Evolutionary conservation across 2,888 invertebrate genomes (phyloP).

Genomic region (Lypha dubia): DNA sequence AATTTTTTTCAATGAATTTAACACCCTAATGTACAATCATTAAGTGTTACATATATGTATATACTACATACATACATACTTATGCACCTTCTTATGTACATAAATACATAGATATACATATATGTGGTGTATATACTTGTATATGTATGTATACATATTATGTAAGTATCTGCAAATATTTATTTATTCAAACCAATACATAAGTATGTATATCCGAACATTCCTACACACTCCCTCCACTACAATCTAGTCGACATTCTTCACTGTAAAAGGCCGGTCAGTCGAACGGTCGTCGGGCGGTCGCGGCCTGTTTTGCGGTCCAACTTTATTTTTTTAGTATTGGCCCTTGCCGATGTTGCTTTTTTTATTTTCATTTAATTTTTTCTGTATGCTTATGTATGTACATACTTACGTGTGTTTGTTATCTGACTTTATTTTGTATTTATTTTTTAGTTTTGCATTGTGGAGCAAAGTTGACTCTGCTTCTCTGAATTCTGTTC

Average conservation of each 20-base stretch:
- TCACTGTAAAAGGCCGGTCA: slow-evolving; percentile 54
- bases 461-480: slow-evolving; percentile 54
- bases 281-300: slow-evolving; percentile 51
- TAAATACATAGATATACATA: too few relatives aligned
- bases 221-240: slow-evolving; percentile 37
- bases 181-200: slow-evolving; percentile 42
- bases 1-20: too few relatives aligned
- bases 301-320: slow-evolving; percentile 63
- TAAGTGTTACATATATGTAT: too few relatives aligned
- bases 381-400: slow-evolving; percentile 1
- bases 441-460: slow-evolving; percentile 42
- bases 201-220: slow-evolving; percentile 4
- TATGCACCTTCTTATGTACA: too few relatives aligned
- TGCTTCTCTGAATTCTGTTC: slow-evolving; percentile 33
- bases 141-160: neutral
- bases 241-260: slow-evolving; percentile 28
- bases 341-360: slow-evolving; percentile 37
- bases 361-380: slow-evolving; percentile 6
- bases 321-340: slow-evolving; percentile 40
- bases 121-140: too few relatives aligned
- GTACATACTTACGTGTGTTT: slow-evolving; percentile 11
- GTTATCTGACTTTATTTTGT: slow-evolving; percentile 41
- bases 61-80: too few relatives aligned
- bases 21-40: too few relatives aligned
- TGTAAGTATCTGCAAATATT: slow-evolving; percentile 28